These are phyloP conservation scores for Guaruba guarouba DNA, from an alignment of 2,113 vertebrate genomes.

Conservation along the genomic window DNA sequence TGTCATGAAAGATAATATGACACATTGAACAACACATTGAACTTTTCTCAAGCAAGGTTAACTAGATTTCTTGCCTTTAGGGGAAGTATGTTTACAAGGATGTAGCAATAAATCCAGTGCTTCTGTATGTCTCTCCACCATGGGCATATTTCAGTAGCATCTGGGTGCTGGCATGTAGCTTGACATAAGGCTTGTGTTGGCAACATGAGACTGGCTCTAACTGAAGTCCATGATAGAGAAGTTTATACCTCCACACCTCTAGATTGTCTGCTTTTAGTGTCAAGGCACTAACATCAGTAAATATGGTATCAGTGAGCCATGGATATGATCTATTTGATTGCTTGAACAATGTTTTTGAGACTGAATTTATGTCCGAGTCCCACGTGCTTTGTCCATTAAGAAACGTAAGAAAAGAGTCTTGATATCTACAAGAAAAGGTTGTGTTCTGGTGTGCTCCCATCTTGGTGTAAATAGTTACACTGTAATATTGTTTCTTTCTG, in stretches of 20 bases:
- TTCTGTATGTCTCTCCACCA: background rate
- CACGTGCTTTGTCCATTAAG: background rate
- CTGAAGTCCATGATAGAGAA: background rate
- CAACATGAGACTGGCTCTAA: background rate
- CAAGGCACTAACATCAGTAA: background rate
- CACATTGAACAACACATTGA: background rate
- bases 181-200: background rate
- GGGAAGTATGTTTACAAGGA: background rate
- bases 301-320: background rate
- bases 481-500: slow-evolving; percentile 33
- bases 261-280: background rate
- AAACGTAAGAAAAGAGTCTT: background rate
- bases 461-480: slow-evolving; percentile 56
- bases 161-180: background rate
- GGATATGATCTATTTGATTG: background rate
- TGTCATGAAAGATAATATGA: background rate
- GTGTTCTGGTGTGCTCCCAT: background rate
- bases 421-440: background rate
- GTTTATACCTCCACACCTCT: background rate
- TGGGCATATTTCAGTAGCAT: background rate
- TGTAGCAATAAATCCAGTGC: background rate
- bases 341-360: background rate
- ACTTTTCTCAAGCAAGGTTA: background rate
- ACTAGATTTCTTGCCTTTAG: background rate
- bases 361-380: background rate